Evolutionary conservation across 2,888 invertebrate species (phyloP), one percentile per base, ranked within the genome.

Genomic region (Tyria jacobaeae): DNA sequence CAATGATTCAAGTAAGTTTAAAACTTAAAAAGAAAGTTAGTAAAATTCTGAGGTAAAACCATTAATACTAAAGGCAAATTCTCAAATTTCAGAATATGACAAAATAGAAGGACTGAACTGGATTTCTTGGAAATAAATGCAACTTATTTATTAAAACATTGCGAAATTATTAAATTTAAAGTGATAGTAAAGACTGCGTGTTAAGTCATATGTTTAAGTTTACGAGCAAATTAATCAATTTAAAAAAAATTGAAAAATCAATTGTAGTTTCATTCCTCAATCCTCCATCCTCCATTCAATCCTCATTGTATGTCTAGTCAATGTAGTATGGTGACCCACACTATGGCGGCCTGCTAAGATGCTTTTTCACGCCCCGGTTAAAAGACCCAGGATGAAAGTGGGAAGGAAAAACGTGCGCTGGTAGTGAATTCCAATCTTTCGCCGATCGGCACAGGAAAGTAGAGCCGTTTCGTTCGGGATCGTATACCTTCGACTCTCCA

Each of bases 21-120:
- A 35, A 24, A 31, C 21, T 34, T 34, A n/a, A 21, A 31, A 10
- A 3, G 17, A 6, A 44, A 21, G 6, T 10, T 2, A 44, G 21
- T 34, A 21, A 12, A 51, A 27, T 51, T 34, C 9, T 2, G 10
- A 7, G 27, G 4, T 0, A 31, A 44, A 21, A 17, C 7, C 12
- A 10, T 9, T 2, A 44, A 44, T 21, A 21, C 44, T 21, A 12
- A 44, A 17, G 0, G 14, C 39, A 1, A 15, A 49, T 39, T 64
- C 57, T 53, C 37, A 9, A 56, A 52, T 62, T 92, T 49, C 89
- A 94, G 92, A 78, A 76, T 93, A 87, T 83, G 89, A 91, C 0
- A 89, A 87, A 80, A 92, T 93, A 71, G 92, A 93, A 80, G 93
- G 94, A 39, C 80, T 92, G 9, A 94, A 93, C 69, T 94, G 93